Evolutionary conservation across 2,888 invertebrate genomes (phyloP).

Genomic region (Thalpophila matura): DNA sequence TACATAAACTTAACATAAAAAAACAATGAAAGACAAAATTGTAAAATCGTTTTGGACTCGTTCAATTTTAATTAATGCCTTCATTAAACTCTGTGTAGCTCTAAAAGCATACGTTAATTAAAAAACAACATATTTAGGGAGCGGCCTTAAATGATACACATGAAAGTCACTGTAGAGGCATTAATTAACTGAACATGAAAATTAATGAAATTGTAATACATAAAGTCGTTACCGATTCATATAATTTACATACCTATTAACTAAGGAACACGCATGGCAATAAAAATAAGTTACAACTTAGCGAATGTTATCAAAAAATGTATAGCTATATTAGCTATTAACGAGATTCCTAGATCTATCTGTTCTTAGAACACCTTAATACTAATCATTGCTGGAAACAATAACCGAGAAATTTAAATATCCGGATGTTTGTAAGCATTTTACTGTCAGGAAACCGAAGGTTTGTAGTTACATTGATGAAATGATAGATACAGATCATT

Average conservation of each 20-base stretch:
- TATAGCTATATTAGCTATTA: too few species aligned
- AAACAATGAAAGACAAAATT: background rate
- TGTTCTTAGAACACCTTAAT: too few species aligned
- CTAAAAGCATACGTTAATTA: conserved; percentile 53
- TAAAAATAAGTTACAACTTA: too few species aligned
- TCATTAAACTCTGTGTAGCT: conserved; percentile 18
- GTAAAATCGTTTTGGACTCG: conserved; percentile 2
- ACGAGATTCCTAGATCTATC: too few species aligned
- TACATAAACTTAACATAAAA: background rate
- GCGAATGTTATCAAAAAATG: too few species aligned
- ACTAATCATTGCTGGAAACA: too few species aligned
- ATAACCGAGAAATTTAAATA: too few species aligned
- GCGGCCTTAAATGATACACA: conserved; percentile 26
- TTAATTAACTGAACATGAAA: conserved; percentile 30
- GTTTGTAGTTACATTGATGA: background rate
- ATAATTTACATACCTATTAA: conserved; percentile 21
- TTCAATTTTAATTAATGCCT: conserved; percentile 27
- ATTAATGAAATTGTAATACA: conserved; percentile 30
- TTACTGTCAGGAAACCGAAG: background rate
- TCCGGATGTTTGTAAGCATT: background rate
- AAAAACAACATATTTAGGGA: conserved; percentile 45
- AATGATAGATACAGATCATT: background rate
- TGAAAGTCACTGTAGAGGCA: conserved; percentile 41
- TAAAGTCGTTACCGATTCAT: background rate
- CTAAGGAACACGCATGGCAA: background rate